Percentiles rank a stretch among this genome's conserved stretches.
phyloP scores from a whole-genome alignment of 2,888 invertebrate species.

The Chaitophorus viminalis region DNA sequence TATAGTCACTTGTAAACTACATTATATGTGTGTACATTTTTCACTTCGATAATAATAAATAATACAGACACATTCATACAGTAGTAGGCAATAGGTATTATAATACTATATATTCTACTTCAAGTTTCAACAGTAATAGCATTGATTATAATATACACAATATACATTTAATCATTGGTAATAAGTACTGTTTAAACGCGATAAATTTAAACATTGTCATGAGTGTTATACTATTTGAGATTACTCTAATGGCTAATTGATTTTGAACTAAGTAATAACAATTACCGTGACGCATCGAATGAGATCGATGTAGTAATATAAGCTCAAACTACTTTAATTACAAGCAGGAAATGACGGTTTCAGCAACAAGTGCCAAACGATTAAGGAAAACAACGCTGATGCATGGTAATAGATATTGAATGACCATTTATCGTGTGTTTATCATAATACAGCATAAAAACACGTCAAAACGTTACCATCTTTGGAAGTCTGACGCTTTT shows the following conservation, averaged over 20 bases:
- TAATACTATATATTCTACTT: not conserved
- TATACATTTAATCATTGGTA: not conserved
- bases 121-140: not conserved
- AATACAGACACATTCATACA: not conserved
- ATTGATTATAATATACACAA: no score
- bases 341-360: slow-evolving; percentile 45
- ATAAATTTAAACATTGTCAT: not conserved
- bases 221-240: not conserved
- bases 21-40: not conserved
- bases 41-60: slow-evolving; percentile 24
- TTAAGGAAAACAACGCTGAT: not conserved
- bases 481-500: slow-evolving; percentile 11
- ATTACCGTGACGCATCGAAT: not conserved
- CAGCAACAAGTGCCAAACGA: slow-evolving; percentile 24
- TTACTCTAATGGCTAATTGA: not conserved
- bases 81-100: not conserved
- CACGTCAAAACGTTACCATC: slow-evolving; percentile 4
- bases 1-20: not conserved
- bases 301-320: not conserved
- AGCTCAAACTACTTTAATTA: not conserved
- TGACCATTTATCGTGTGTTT: slow-evolving; percentile 35
- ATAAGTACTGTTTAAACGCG: not conserved
- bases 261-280: not conserved
- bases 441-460: not conserved
- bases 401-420: not conserved